phyloP scores from a whole-genome alignment of 2,113 vertebrate genomes.

The Jaculus jaculus region DNA sequence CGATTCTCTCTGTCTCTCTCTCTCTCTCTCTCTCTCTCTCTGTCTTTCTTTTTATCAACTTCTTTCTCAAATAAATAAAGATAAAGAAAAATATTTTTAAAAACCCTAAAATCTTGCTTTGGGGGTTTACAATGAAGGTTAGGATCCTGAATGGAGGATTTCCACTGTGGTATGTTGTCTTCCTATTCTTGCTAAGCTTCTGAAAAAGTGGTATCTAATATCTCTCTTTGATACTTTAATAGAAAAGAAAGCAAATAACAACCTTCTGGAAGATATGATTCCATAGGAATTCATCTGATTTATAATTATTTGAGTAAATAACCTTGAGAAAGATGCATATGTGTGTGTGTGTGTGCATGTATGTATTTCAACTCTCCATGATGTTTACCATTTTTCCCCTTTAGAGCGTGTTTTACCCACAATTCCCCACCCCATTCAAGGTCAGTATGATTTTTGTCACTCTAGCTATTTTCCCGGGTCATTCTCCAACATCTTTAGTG shows the following conservation, averaged over 20 bases:
- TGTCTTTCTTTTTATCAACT: too few relatives aligned
- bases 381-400: constrained; percentile 87
- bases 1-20: neutral
- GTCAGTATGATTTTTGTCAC: constrained; percentile 89
- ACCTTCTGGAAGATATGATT: constrained; percentile 55
- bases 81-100: neutral
- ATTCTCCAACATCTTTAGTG: constrained; percentile 85
- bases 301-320: constrained; percentile 80
- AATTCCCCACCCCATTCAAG: constrained; percentile 89
- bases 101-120: neutral
- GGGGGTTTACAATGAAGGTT: neutral
- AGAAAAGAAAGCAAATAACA: constrained; percentile 59
- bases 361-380: constrained; percentile 80
- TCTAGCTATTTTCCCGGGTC: constrained; percentile 84
- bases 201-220: neutral
- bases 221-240: constrained; percentile 12
- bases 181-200: neutral
- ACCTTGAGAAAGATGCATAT: constrained; percentile 76
- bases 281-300: constrained; percentile 74
- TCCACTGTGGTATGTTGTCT: neutral
- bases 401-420: constrained; percentile 90
- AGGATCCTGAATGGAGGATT: neutral
- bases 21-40: neutral
- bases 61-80: too few relatives aligned
- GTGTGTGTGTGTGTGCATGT: constrained; percentile 58